Percentiles rank a stretch among this genome's conserved stretches.
Conservation (phyloP, 2,113 vertebrate species). For the Strix aluco region DNA sequence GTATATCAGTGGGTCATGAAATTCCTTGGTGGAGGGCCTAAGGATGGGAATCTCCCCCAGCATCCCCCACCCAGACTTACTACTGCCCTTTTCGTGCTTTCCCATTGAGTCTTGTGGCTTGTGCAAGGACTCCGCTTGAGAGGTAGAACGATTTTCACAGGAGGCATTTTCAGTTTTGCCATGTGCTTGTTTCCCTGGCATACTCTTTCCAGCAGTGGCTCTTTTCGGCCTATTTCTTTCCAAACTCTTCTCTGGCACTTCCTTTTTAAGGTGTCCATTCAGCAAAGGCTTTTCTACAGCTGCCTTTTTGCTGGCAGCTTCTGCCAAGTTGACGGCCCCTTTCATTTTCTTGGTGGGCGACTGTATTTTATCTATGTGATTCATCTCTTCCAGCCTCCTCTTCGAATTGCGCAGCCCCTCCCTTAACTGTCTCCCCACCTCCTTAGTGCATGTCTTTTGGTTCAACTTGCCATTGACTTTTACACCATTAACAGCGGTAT, state of each 20-base stretch:
- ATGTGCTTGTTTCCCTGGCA: conserved; percentile 89
- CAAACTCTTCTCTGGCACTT: conserved; percentile 78
- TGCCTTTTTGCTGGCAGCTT: conserved; percentile 86
- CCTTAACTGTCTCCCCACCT: conserved; percentile 84
- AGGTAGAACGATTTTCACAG: conserved; percentile 92
- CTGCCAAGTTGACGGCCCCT: conserved; percentile 71
- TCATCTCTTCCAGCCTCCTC: conserved; percentile 88
- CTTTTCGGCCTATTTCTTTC: conserved; percentile 87
- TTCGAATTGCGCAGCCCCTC: conserved; percentile 97
- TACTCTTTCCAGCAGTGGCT: conserved; percentile 89
- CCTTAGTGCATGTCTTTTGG: conserved; percentile 89
- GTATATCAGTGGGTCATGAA: conserved; percentile 96
- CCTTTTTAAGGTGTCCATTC: conserved; percentile 84
- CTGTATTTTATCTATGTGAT: conserved; percentile 75
- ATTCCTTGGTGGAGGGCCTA: conserved; percentile 89
- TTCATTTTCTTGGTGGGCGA: conserved; percentile 82
- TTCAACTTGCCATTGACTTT: conserved; percentile 93
- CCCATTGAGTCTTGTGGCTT: conserved; percentile 83
- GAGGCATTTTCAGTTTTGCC: conserved; percentile 86
- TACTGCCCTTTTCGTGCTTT: conserved; percentile 84
- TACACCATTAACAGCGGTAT: conserved; percentile 76
- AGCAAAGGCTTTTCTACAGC: conserved; percentile 75
- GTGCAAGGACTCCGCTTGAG: conserved; percentile 89
- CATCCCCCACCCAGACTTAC: conserved; percentile 83
- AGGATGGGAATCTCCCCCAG: conserved; percentile 90